A percentile compares a stretch with the other conserved stretches of the same genome.
These are phyloP conservation scores for Plagodis dolabraria DNA, from an alignment of 2,888 invertebrate species.

Conservation along the genomic window DNA sequence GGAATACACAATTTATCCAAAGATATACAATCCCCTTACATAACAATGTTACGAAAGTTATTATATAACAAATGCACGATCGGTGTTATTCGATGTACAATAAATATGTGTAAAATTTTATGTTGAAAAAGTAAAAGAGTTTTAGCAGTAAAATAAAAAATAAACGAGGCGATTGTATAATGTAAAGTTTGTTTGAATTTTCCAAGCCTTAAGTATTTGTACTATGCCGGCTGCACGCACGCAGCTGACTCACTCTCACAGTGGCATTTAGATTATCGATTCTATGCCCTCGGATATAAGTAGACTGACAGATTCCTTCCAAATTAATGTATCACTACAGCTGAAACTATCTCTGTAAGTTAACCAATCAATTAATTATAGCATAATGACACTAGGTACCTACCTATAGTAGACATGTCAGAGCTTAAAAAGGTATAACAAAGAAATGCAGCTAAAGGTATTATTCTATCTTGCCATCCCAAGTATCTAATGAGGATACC, in stretches of 20 bases:
- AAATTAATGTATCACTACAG: background rate
- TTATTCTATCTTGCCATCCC: constrained; percentile 13
- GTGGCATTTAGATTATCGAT: too few species aligned
- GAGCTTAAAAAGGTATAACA: background rate
- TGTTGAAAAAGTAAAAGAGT: constrained; percentile 65
- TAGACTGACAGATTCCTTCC: too few species aligned
- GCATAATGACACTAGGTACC: too few species aligned
- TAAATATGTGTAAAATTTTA: constrained; percentile 75
- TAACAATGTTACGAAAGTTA: constrained; percentile 41
- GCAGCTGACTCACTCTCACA: background rate
- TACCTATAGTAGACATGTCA: too few species aligned
- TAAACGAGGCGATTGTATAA: constrained; percentile 79
- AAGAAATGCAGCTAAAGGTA: constrained; percentile 3
- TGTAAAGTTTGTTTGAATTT: constrained; percentile 54
- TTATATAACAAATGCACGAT: constrained; percentile 58
- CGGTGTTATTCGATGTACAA: constrained; percentile 76
- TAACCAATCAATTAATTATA: too few species aligned
- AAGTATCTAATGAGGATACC: constrained; percentile 18
- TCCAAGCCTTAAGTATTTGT: background rate
- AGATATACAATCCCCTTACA: constrained; percentile 59
- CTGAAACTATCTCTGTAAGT: too few species aligned
- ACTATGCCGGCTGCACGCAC: constrained; percentile 1
- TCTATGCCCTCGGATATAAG: too few species aligned
- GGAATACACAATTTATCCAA: constrained; percentile 54
- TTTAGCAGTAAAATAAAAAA: constrained; percentile 72